phyloP scores from a whole-genome alignment of 2,797 vertebrate species.

The Crotalus adamanteus region DNA sequence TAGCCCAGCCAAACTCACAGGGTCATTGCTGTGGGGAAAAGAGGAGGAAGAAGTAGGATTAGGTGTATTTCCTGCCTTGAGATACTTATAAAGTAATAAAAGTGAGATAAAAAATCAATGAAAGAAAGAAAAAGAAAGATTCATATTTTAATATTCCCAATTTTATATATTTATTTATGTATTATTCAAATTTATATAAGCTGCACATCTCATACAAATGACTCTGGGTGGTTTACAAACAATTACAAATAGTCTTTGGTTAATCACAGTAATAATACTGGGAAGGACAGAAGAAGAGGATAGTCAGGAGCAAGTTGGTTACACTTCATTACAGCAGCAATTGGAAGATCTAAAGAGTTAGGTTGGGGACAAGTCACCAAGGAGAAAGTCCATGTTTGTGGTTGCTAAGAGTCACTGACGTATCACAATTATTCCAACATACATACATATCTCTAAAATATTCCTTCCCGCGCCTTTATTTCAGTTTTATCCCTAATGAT shows the following conservation, averaged over 20 bases:
- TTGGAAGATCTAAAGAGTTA: background rate
- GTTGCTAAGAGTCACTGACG: background rate
- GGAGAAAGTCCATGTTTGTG: background rate
- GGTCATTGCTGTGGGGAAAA: background rate
- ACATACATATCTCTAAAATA: background rate
- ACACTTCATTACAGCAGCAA: background rate
- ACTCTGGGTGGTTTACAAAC: background rate
- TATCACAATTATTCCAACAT: background rate
- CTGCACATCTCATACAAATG: background rate
- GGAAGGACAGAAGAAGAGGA: background rate
- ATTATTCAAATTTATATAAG: background rate
- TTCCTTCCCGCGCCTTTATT: background rate
- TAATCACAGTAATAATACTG: background rate
- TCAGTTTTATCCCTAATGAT: background rate
- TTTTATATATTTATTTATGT: background rate
- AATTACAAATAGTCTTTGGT: background rate
- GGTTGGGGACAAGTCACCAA: background rate
- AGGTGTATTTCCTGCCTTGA: background rate
- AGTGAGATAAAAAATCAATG: background rate
- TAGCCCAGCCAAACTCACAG: background rate
- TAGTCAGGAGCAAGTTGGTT: background rate
- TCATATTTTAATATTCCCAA: background rate
- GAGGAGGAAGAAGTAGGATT: background rate
- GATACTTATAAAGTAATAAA: background rate
- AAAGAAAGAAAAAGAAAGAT: background rate